Evolutionary conservation across 2,888 invertebrate species (phyloP).

Genomic region (Agriotes lineatus): DNA sequence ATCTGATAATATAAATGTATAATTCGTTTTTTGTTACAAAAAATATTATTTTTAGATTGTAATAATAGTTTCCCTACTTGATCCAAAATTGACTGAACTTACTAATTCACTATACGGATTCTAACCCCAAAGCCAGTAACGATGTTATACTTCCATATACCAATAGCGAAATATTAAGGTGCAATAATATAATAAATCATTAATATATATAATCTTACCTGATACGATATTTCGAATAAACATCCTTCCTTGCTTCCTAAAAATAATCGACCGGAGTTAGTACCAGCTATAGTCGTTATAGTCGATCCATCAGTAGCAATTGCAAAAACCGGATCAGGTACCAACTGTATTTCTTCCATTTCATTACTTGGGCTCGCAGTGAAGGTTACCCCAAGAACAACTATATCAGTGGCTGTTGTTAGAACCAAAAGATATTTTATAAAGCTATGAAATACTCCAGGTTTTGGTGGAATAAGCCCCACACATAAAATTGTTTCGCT

Average conservation of each 20-base stretch:
- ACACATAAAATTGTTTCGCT: constrained; percentile 95
- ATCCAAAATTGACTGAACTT: too few species aligned
- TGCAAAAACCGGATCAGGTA: constrained; percentile 95
- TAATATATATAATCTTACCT: too few species aligned
- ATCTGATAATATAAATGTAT: too few species aligned
- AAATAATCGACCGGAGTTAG: constrained; percentile 89
- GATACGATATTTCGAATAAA: constrained; percentile 94
- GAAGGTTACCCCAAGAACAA: constrained; percentile 83
- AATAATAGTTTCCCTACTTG: too few species aligned
- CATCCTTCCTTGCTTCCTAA: constrained; percentile 95
- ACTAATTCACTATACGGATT: too few species aligned
- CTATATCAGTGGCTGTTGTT: constrained; percentile 95
- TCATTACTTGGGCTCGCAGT: constrained; percentile 67
- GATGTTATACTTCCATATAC: too few species aligned
- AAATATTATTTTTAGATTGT: too few species aligned
- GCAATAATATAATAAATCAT: too few species aligned
- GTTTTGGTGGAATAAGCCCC: constrained; percentile 89
- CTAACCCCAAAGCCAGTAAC: too few species aligned
- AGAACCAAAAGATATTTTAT: constrained; percentile 92
- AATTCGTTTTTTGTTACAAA: too few species aligned
- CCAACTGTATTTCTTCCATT: constrained; percentile 85
- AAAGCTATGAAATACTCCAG: constrained; percentile 89
- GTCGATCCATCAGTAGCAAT: constrained; percentile 90
- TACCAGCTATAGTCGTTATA: constrained; percentile 85
- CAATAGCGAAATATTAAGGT: too few species aligned